Evolutionary conservation across 2,113 vertebrate genomes (phyloP).

Genomic region (Dromaius novaehollandiae): DNA sequence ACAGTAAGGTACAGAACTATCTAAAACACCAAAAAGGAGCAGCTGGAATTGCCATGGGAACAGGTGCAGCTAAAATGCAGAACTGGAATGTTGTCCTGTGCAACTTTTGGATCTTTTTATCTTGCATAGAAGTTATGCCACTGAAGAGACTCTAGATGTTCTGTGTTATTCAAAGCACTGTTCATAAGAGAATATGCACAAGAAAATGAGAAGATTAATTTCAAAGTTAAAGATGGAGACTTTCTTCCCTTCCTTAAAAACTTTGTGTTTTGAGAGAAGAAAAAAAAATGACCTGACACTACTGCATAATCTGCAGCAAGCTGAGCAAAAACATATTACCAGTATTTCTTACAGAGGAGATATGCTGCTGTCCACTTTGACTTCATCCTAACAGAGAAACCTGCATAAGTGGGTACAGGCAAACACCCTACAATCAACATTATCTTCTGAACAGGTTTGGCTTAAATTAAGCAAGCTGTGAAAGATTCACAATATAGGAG

Average conservation of each 20-base stretch:
- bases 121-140: not conserved
- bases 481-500: not conserved
- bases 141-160: not conserved
- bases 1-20: not conserved
- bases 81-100: not conserved
- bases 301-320: not conserved
- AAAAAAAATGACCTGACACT: not conserved
- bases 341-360: not conserved
- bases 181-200: not conserved
- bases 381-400: not conserved
- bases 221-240: not conserved
- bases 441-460: not conserved
- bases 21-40: not conserved
- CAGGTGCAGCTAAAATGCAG: not conserved
- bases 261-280: not conserved
- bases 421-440: fast-evolving
- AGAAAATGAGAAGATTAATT: not conserved
- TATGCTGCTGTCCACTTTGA: not conserved
- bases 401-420: not conserved
- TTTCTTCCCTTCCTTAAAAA: not conserved
- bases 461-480: not conserved
- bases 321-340: not conserved
- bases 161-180: not conserved
- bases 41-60: not conserved
- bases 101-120: not conserved